Evolutionary conservation across 1,140 invertebrate species (phyloP), one percentile per base, ranked within the genome.

Genomic region (Dermatophagoides farinae): DNA sequence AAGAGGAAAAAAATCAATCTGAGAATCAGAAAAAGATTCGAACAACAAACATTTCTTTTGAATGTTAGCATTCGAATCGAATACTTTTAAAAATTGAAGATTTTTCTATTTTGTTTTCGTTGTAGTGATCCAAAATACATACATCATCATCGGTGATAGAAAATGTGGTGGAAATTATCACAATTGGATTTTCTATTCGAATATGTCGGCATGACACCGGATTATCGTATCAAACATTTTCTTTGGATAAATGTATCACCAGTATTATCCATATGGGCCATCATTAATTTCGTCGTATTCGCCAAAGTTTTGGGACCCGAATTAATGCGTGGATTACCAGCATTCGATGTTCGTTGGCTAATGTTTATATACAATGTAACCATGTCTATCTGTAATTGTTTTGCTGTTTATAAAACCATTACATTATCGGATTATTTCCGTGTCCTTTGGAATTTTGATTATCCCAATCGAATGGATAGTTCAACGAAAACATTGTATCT

Each of bases 301-400:
- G 82, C 85, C 57, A 84, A 80, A 73, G 79, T 80, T 38, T 69
- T 88, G 54, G 86, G 87, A 14, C 86, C 85, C 49, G 80, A 79
- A 67, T 71, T 83, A 57, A 91, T 91, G 88, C 81, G 84, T 70
- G 81, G 86, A 69, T 77, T 85, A 65, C 81, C 85, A 73, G 82
- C 87, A 5, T 83, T 83, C 69, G 78, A 87, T 63, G 74, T 90
- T 25, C 79, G 84, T 65, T 78, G 79, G 62, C 74, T 82, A 39
- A 74, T 90, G 62, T 79, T 89, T 68, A 71, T 78, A 54, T 91
- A 91, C 72, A 90, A 91, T 75, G 62, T 65, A 54, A 20, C 51
- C 16, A 67, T 67, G 66, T 60, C 65, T 38, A 49, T 64, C 39
- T 49, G 65, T 23, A 66, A 54, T 50, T 59, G 63, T n/a, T 39